Percentiles rank a stretch among this genome's conserved stretches.
Evolutionary conservation across 2,888 invertebrate species (phyloP).

Genomic region (Cataglyphis livida): DNA sequence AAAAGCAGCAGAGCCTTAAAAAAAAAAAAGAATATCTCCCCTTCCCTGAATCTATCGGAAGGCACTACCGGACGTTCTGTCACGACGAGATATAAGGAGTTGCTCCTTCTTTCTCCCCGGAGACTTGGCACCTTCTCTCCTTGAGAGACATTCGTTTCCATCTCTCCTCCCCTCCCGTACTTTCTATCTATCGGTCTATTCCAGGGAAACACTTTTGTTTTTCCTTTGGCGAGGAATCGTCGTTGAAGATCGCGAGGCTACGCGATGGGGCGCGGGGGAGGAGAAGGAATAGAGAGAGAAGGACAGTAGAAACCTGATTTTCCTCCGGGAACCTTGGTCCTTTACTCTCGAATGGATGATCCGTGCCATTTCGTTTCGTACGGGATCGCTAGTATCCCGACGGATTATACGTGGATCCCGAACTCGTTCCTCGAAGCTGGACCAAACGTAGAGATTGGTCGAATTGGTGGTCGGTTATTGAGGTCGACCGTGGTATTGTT

Average conservation of each 20-base stretch:
- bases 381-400: slow-evolving; percentile 40
- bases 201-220: slow-evolving; percentile 47
- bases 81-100: slow-evolving; percentile 75
- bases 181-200: slow-evolving; percentile 55
- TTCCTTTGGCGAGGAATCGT: slow-evolving; percentile 58
- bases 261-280: slow-evolving; percentile 58
- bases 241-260: slow-evolving; percentile 62
- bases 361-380: slow-evolving; percentile 47
- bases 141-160: slow-evolving; percentile 31
- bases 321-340: slow-evolving; percentile 43
- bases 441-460: not conserved
- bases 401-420: slow-evolving; percentile 17
- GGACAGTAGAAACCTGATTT: slow-evolving; percentile 69
- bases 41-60: not conserved
- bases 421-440: not conserved
- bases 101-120: slow-evolving; percentile 50
- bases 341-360: slow-evolving; percentile 48
- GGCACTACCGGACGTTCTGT: slow-evolving; percentile 71
- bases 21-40: not conserved
- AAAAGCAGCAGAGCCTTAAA: slow-evolving; percentile 32
- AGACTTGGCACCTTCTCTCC: slow-evolving; percentile 72
- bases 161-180: slow-evolving; percentile 46
- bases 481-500: slow-evolving; percentile 21
- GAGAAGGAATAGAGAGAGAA: not conserved
- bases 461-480: slow-evolving; percentile 33